Evolutionary conservation across 2,888 invertebrate genomes (phyloP).

Genomic region (Drosophila hawaiiensis): DNA sequence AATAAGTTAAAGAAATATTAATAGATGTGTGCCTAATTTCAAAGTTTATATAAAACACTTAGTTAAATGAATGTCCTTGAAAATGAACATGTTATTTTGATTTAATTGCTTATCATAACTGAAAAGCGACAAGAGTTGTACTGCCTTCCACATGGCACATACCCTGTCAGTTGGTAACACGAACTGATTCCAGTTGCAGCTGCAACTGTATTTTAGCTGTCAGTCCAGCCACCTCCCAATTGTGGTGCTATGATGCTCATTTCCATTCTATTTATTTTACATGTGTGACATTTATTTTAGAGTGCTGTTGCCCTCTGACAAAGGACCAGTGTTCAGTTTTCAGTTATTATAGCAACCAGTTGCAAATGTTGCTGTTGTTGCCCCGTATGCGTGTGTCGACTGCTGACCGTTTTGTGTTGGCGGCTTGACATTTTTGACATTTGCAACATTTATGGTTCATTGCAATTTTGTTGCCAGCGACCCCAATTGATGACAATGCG

Average conservation of each 20-base stretch:
- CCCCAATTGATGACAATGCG: conserved; percentile 30
- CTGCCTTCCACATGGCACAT: not conserved
- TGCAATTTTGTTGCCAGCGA: conserved; percentile 59
- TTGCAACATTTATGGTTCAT: conserved; percentile 80
- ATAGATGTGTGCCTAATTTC: not conserved
- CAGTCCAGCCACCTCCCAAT: conserved; percentile 22
- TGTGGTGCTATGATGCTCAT: conserved; percentile 49
- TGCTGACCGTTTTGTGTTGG: conserved; percentile 65
- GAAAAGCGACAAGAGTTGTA: not conserved
- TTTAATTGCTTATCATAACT: too few species aligned
- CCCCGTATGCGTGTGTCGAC: conserved; percentile 44
- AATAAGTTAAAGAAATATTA: not conserved
- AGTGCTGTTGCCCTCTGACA: conserved; percentile 53
- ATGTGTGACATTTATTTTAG: conserved; percentile 75
- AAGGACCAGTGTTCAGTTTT: conserved; percentile 16
- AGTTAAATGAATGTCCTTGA: not conserved
- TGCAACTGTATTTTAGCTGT: conserved; percentile 33
- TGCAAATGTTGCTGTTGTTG: conserved; percentile 24
- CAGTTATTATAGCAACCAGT: not conserved
- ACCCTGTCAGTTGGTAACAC: not conserved
- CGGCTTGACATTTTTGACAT: conserved; percentile 80
- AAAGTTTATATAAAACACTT: not conserved
- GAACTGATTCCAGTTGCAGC: conserved; percentile 11
- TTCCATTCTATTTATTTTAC: conserved; percentile 80
- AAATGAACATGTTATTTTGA: not conserved